Conservation (phyloP, 37 sponge, comb jelly and placozoan genomes). For the Petrosia ficiformis region DNA sequence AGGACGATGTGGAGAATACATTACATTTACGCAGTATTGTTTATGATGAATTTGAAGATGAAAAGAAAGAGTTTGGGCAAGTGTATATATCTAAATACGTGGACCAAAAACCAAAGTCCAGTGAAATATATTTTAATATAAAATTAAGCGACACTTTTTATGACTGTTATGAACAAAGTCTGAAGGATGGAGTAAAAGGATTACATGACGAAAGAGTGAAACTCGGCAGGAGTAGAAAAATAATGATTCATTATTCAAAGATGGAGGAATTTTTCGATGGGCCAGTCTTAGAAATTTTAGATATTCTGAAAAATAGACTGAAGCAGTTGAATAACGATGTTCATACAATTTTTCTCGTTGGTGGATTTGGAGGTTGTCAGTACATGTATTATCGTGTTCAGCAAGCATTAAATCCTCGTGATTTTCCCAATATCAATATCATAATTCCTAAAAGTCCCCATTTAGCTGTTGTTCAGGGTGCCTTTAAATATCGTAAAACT, state of each 20-base stretch:
- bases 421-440: background rate
- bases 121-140: background rate
- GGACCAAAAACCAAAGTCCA: background rate
- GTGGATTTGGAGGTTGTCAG: constrained; percentile 37
- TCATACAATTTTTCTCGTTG: constrained; percentile 15
- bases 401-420: background rate
- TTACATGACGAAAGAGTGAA: background rate
- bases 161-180: background rate
- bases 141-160: background rate
- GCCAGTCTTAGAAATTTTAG: background rate
- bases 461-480: constrained; percentile 23
- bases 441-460: background rate
- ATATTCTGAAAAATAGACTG: background rate
- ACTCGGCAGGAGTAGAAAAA: too few relatives aligned
- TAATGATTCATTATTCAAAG: background rate
- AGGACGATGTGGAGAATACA: background rate
- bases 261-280: constrained; percentile 15
- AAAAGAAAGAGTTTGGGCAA: constrained; percentile 11
- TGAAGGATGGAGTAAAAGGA: background rate
- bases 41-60: constrained; percentile 19
- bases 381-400: constrained; percentile 2
- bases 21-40: background rate
- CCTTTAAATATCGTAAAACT: constrained; percentile 8
- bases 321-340: background rate
- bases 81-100: background rate